These are phyloP conservation scores for Deroptyus accipitrinus DNA, from an alignment of 2,113 vertebrate species.

Conservation along the genomic window DNA sequence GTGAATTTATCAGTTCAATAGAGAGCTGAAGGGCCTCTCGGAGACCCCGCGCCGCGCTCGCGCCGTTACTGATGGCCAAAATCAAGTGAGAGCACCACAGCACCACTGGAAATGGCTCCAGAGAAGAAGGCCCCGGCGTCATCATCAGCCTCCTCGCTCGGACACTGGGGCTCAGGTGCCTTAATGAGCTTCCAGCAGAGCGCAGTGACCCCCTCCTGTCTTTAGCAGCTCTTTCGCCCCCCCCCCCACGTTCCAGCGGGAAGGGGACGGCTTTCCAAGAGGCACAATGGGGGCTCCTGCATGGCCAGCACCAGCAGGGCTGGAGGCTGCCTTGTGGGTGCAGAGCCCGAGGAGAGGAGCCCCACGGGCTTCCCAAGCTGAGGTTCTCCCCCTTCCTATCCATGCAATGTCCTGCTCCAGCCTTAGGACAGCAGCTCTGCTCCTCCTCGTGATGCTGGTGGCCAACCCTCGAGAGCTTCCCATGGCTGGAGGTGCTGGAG, in stretches of 20 bases:
- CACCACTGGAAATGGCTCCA: background rate
- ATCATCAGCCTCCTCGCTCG: background rate
- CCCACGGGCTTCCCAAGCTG: background rate
- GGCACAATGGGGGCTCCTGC: background rate
- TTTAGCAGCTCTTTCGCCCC: background rate
- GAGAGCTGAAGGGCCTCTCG: slow-evolving; percentile 73
- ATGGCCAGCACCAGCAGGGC: fast-evolving
- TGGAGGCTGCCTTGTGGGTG: background rate
- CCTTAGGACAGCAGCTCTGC: fast-evolving
- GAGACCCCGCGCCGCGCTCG: slow-evolving; percentile 44
- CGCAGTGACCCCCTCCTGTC: background rate
- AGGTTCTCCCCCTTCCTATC: background rate
- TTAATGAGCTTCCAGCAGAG: background rate
- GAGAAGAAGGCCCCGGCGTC: background rate
- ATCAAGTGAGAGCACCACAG: slow-evolving; percentile 14
- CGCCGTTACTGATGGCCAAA: slow-evolving; percentile 67
- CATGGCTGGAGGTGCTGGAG: fast-evolving
- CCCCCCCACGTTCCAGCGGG: fast-evolving
- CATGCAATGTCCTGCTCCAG: fast-evolving
- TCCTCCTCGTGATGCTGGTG: background rate
- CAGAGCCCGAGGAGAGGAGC: background rate
- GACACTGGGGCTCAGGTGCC: background rate
- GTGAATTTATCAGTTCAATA: slow-evolving; percentile 91
- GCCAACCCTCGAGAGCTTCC: background rate
- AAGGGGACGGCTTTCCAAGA: background rate